Evolutionary conservation across 2,797 vertebrate species (phyloP).

Genomic region (Eulemur coronatus): DNA sequence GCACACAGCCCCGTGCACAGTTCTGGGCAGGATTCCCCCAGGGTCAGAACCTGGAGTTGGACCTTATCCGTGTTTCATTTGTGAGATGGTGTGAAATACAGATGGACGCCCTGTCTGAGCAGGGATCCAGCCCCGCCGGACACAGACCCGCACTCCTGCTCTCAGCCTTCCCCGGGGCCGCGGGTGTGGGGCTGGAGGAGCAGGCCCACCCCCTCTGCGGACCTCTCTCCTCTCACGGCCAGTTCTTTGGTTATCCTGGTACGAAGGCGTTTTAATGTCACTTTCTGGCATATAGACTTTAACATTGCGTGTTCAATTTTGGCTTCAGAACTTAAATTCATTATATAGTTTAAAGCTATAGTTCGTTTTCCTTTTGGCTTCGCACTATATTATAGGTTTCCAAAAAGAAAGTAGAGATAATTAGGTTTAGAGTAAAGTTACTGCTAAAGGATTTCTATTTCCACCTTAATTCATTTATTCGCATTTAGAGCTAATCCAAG

Average conservation of each 20-base stretch:
- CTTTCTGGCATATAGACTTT: background rate
- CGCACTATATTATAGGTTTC: fast-evolving
- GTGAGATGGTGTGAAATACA: background rate
- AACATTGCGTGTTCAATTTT: background rate
- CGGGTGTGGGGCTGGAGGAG: too few species aligned
- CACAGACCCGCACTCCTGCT: fast-evolving
- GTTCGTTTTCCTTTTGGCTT: background rate
- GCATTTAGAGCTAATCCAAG: background rate
- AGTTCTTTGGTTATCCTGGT: fast-evolving
- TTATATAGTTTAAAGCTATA: background rate
- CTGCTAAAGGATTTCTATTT: background rate
- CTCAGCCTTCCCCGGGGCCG: fast-evolving
- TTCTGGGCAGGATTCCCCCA: background rate
- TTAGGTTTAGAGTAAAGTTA: background rate
- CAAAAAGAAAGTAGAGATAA: background rate
- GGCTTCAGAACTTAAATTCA: background rate
- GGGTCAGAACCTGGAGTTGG: background rate
- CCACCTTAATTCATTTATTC: background rate
- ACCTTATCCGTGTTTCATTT: fast-evolving
- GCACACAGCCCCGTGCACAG: fast-evolving
- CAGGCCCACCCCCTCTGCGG: fast-evolving
- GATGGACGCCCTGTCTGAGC: fast-evolving
- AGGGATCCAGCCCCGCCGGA: background rate
- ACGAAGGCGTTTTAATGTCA: background rate
- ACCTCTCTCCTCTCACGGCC: too few species aligned